Evolutionary conservation across 2,888 invertebrate species (phyloP), one percentile per base, ranked within the genome.

Genomic region (Drosophila peninsularis): DNA sequence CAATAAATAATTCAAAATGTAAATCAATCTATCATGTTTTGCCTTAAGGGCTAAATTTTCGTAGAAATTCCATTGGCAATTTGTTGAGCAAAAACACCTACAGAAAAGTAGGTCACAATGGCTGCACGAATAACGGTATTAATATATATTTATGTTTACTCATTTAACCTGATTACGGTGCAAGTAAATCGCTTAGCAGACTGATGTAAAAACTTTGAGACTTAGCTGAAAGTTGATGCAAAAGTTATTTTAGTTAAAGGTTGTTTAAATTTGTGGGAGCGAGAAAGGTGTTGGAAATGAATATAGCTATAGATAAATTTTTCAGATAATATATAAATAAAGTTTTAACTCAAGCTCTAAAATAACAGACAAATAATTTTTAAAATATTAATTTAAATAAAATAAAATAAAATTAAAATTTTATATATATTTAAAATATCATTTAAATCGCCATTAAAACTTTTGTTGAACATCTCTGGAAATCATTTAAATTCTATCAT

Each of bases 11-110:
- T 52, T n/a, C 34, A 45, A 39, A 41, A 24, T 34, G 27, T 3
- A 14, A 63, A 73, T 75, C 71, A 72, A 54, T 71, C 76, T 47
- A 14, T 19, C 2, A 11, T 17, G 11, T 21, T 32, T n/a, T n/a
- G n/a, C 7, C 50, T 37, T 34, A 24, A 27, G 37, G n/a, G n/a
- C n/a, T n/a, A n/a, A 41, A 57, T 37, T 49, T 32, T 55, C 41
- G 30, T 4, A 42, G 32, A 41, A 49, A 42, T 58, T 36, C 1
- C 19, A 39, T 30, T 4, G 13, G 36, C 54, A 52, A 61, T 62
- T 56, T 56, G 17, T 9, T 10, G 37, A 21, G 17, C 36, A 37
- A 17, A 57, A 49, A 58, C 32, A 63, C 13, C n/a, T 5, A 9
- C 5, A 21, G n/a, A 17, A 21, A 61, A 56, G 27, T 57, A 50